Conservation (phyloP, 2,113 vertebrate species). For the Fregetta grallaria region DNA sequence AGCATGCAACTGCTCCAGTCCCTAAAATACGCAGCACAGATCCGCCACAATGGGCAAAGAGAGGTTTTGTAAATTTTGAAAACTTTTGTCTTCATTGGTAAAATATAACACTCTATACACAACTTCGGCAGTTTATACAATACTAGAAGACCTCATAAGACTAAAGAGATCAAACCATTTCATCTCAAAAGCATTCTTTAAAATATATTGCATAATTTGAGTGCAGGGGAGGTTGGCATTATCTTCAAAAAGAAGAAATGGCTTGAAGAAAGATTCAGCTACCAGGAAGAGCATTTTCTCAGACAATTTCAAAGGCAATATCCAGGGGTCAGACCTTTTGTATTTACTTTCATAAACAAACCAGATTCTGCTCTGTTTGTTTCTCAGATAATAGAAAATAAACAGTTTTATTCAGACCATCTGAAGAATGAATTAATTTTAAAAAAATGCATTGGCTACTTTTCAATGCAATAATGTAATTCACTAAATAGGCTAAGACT, state of each 20-base stretch:
- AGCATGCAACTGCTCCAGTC: not conserved
- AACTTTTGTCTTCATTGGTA: not conserved
- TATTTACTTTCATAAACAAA: conserved; percentile 61
- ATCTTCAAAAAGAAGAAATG: conserved; percentile 57
- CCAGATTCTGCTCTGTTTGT: conserved; percentile 20
- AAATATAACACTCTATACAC: not conserved
- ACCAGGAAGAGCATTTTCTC: conserved; percentile 45
- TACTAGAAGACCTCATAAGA: not conserved
- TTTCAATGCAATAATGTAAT: not conserved
- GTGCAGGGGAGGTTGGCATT: not conserved
- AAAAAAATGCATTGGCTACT: conserved; percentile 35
- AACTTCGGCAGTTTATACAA: not conserved
- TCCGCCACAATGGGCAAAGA: rapidly evolving
- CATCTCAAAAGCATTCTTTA: conserved; percentile 56
- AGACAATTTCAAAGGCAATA: conserved; percentile 46
- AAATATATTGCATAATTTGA: conserved; percentile 10
- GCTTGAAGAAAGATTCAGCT: conserved; percentile 11
- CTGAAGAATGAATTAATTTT: conserved; percentile 35
- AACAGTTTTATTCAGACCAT: conserved; percentile 42
- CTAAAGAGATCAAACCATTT: not conserved
- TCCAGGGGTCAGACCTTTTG: conserved; percentile 43
- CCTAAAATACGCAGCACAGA: not conserved
- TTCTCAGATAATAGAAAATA: conserved; percentile 38
- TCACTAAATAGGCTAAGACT: conserved; percentile 1
- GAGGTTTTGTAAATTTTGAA: not conserved